phyloP scores from a whole-genome alignment of 1,140 invertebrate genomes.

The Kradibia gibbosae region DNA sequence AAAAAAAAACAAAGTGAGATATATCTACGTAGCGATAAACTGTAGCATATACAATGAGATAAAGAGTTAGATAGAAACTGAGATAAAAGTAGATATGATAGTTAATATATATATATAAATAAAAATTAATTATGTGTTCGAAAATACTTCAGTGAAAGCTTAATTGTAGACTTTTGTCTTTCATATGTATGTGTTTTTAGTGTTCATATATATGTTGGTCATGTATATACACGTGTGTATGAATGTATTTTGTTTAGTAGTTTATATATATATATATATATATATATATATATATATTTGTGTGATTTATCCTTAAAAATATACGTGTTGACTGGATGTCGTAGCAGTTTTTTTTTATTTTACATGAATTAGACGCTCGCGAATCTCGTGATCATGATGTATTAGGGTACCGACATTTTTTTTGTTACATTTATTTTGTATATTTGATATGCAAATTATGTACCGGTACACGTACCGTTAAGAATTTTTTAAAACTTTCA shows the following conservation, averaged over 20 bases:
- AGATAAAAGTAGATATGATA: constrained; percentile 36
- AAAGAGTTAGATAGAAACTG: constrained; percentile 48
- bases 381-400: neutral
- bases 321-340: neutral
- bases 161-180: constrained; percentile 48
- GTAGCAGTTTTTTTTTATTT: neutral
- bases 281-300: neutral
- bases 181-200: constrained; percentile 37
- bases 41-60: constrained; percentile 45
- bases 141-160: constrained; percentile 39
- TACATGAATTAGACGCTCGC: neutral
- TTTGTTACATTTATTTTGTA: neutral
- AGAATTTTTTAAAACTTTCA: neutral
- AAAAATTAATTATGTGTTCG: constrained; percentile 48
- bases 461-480: neutral
- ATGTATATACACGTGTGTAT: constrained; percentile 21
- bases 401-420: constrained; percentile 16
- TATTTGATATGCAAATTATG: constrained; percentile 1
- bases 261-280: constrained; percentile 1
- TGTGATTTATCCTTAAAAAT: neutral
- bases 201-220: constrained; percentile 42
- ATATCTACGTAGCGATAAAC: constrained; percentile 41
- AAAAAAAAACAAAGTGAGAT: constrained; percentile 35
- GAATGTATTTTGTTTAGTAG: too few species aligned
- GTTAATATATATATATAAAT: constrained; percentile 46